A percentile compares a stretch with the other conserved stretches of the same genome.
Evolutionary conservation across 2,888 invertebrate species (phyloP).

Genomic region (Aphodius granarius): DNA sequence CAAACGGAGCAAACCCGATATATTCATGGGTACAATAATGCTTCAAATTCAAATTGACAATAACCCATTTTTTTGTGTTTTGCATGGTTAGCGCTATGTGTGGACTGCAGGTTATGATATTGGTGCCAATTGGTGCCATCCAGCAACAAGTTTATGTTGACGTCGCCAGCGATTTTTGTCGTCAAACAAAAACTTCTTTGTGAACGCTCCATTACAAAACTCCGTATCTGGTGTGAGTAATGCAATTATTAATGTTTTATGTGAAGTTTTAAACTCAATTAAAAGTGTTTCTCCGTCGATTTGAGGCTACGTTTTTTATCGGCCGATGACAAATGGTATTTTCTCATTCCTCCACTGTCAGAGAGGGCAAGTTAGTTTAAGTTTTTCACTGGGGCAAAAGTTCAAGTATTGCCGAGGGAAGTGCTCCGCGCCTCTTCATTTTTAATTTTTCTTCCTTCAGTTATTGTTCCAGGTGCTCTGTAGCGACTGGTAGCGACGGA

Average conservation of each 20-base stretch:
- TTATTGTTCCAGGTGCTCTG: neutral
- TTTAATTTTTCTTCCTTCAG: neutral
- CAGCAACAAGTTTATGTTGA: no score
- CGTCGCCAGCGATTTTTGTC: no score
- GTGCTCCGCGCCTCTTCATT: neutral
- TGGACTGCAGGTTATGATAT: no score
- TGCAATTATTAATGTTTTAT: neutral
- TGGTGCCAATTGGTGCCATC: no score
- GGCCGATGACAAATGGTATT: neutral
- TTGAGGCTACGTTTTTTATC: neutral
- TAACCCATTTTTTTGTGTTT: no score
- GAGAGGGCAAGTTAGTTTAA: neutral
- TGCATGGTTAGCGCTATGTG: no score
- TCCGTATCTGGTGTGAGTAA: no score
- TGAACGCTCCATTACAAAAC: no score
- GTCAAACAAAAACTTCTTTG: no score
- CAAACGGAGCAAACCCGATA: no score
- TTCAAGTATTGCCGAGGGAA: neutral
- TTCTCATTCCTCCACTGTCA: neutral
- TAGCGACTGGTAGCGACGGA: neutral
- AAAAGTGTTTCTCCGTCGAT: constrained; percentile 2
- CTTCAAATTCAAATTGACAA: no score
- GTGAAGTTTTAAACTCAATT: constrained; percentile 22
- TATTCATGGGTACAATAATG: no score
- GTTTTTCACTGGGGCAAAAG: neutral